Evolutionary conservation across 1,140 invertebrate species (phyloP), one percentile per base, ranked within the genome.

Genomic region (Mycetomoellerius zeteki): DNA sequence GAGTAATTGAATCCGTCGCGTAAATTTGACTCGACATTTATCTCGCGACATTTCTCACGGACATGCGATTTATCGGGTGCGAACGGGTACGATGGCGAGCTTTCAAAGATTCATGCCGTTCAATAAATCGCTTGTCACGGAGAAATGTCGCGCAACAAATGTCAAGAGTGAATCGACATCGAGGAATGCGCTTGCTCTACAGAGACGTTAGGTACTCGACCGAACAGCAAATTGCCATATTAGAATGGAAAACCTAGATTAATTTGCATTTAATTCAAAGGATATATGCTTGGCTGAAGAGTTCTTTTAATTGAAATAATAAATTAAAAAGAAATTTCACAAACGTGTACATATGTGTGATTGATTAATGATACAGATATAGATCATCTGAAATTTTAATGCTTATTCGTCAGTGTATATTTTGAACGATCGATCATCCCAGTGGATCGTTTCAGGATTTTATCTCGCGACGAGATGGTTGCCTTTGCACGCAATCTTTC

Each of bases 1-100:
- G 80, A 73, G 67, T 82, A 82, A 82, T 82, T 82, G 80, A 82
- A 82, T 82, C 80, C 58, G 80, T 73, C 80, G 67, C 80, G 80
- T 82, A 82, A 82, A 82, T 82, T 73, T 54, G 54, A 82, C 80
- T 67, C 80, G 33, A 30, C 80, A 73, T 82, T 82, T 72, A 73
- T 82, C 80, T 47, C 37, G 54, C 80, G 80, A 82, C 80, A 82
- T 73, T 82, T 82, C 80, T 73, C 80, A 73, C 54, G 67, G 80
- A 82, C 67, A 6, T 19, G 67, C 52, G 67, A 82, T 82, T 82
- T 82, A 73, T 82, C 80, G 80, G 80, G 80, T 73, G 67, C 67
- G 80, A 73, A 82, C 80, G 67, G 54, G 47, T 19, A 56, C 50
- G 67, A 37, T 47, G 77, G 64, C 62, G 62, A 56, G 77, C 65